Conservation (phyloP, 64 coral and sea anemone genomes). For the Pachyseris speciosa region DNA sequence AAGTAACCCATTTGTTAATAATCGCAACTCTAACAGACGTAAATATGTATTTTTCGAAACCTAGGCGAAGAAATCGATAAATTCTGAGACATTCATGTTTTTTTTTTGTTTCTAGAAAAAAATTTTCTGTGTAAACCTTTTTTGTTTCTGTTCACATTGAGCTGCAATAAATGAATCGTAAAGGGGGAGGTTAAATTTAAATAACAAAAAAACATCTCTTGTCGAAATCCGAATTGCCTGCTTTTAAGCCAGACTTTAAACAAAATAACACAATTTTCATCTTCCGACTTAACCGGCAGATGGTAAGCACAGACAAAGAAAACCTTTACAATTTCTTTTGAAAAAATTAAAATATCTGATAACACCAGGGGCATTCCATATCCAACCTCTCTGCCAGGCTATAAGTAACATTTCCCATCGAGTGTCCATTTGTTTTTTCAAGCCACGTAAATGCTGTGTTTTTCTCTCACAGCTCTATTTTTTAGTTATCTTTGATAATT, state of each 20-base stretch:
- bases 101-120: not conserved
- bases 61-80: not conserved
- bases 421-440: not conserved
- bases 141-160: not conserved
- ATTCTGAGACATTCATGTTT: not conserved
- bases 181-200: not conserved
- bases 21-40: not conserved
- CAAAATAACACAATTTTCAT: constrained; percentile 6
- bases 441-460: not conserved
- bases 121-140: not conserved
- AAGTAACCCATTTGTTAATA: not conserved
- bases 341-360: not conserved
- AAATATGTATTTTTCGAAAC: constrained; percentile 19
- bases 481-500: no score
- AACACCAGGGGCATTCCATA: not conserved
- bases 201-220: not conserved
- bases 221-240: not conserved
- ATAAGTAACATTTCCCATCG: not conserved
- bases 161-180: not conserved
- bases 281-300: not conserved
- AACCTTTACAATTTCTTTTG: not conserved
- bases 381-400: not conserved
- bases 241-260: not conserved
- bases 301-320: not conserved
- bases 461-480: not conserved